Base-by-base conservation (phyloP, 2,888 invertebrate species). In the Craniophora ligustri region DNA sequence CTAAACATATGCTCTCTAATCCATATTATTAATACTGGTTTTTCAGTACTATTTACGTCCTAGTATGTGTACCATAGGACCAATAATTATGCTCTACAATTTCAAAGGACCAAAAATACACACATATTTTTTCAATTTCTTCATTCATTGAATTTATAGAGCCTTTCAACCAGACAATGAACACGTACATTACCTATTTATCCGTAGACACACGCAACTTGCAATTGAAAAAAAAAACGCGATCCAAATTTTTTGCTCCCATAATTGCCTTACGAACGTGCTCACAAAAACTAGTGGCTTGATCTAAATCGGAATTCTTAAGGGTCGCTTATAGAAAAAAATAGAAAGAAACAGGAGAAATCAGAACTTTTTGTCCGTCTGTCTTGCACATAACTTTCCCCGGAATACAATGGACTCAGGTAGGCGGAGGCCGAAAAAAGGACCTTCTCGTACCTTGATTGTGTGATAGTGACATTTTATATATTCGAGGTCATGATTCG, bases 321-420 rank as follows among this genome's bases (percentile, higher is more conserved):
- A 82, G 86, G 85, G 81, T 79, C 78, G 78, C 65, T 28, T 71
- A 58, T 60, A 63, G 46, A 75, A 79, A 82, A 84, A 85, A 82
- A 76, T 75, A 78, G 81, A 82, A 79, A 82, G 78, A 81, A 81
- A 81, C 78, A 68, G 74, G 79, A 82, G 87, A 88, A 90, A 89
- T 89, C 86, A 80, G 66, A 68, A 72, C 85, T 89, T 89, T 88
- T 89, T 87, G 79, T 82, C 51, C 59, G 70, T 77, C 76, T 75
- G 69, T 87, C 89, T 91, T 90, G 91, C 89, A 86, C 88, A 84
- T 87, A 86, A 90, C 92, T 92, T 92, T 92, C 92, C 86, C 89
- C 80, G 65, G 75, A 78, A 74, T 78, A 89, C 86, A 89, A 90
- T 85, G 73, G 84, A 47, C 67, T 81, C 91, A 91, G 91, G 92